These are phyloP conservation scores for Cataglyphis livida DNA, from an alignment of 2,888 invertebrate species.

Conservation along the genomic window DNA sequence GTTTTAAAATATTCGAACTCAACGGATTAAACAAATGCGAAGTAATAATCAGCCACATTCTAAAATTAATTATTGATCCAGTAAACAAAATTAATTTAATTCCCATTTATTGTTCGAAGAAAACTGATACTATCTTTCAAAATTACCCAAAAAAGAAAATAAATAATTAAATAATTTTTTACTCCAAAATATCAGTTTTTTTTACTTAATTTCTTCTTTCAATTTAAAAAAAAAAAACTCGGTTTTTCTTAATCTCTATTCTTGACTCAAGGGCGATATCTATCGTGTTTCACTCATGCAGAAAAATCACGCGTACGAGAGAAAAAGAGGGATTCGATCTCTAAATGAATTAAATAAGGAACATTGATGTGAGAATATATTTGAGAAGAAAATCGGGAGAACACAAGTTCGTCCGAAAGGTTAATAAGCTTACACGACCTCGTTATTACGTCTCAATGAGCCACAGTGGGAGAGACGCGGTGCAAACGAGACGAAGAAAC, in stretches of 20 bases:
- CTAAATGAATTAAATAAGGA: not conserved
- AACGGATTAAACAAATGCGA: too few relatives aligned
- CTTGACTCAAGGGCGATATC: not conserved
- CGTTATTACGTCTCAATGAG: conserved; percentile 62
- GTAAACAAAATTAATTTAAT: too few relatives aligned
- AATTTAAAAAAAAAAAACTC: too few relatives aligned
- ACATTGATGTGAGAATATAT: not conserved
- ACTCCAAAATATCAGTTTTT: too few relatives aligned
- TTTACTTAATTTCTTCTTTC: too few relatives aligned
- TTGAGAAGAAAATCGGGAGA: not conserved
- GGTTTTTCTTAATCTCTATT: not conserved
- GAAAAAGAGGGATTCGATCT: not conserved
- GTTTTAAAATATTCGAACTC: too few relatives aligned
- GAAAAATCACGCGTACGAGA: not conserved
- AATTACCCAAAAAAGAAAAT: too few relatives aligned
- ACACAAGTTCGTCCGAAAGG: not conserved
- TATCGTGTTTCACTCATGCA: not conserved
- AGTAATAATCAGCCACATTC: too few relatives aligned
- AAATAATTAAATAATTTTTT: too few relatives aligned
- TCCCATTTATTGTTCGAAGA: too few relatives aligned
- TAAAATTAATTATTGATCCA: too few relatives aligned
- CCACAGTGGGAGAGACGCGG: conserved; percentile 49
- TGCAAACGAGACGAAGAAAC: conserved; percentile 71
- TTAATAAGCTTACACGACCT: conserved; percentile 41
- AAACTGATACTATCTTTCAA: too few relatives aligned